Percentiles rank a stretch among this genome's conserved stretches.
These are phyloP conservation scores for Cydia splendana DNA, from an alignment of 1,140 invertebrate species.

Conservation along the genomic window DNA sequence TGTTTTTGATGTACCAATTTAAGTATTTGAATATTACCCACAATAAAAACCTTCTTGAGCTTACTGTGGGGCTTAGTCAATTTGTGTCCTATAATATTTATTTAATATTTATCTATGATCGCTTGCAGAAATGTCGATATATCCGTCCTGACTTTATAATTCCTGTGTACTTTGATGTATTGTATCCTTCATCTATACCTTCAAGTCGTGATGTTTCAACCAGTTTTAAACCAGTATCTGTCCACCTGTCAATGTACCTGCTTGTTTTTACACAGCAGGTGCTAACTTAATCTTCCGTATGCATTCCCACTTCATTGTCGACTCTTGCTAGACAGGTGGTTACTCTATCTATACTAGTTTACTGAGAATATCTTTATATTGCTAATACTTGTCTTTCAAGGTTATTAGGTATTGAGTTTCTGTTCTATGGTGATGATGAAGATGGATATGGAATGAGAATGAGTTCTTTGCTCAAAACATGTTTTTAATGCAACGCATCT, in stretches of 20 bases:
- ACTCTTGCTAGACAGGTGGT: not conserved
- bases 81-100: too few species aligned
- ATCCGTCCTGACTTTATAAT: not conserved
- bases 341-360: not conserved
- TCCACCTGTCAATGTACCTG: not conserved
- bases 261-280: slow-evolving; percentile 14
- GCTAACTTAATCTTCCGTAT: not conserved
- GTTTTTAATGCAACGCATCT: not conserved
- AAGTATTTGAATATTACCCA: too few species aligned
- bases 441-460: not conserved
- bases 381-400: not conserved
- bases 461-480: not conserved
- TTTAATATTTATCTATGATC: not conserved
- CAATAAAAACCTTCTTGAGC: too few species aligned
- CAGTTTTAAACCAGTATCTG: slow-evolving; percentile 11
- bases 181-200: not conserved
- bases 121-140: not conserved
- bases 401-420: not conserved
- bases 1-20: too few species aligned
- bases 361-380: not conserved
- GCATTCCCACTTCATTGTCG: not conserved
- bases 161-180: not conserved
- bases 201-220: not conserved
- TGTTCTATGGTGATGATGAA: not conserved
- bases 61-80: too few species aligned